A percentile compares a stretch with the other conserved stretches of the same genome.
Evolutionary conservation across 2,797 vertebrate genomes (phyloP).

Genomic region (Aphelocoma californica): DNA sequence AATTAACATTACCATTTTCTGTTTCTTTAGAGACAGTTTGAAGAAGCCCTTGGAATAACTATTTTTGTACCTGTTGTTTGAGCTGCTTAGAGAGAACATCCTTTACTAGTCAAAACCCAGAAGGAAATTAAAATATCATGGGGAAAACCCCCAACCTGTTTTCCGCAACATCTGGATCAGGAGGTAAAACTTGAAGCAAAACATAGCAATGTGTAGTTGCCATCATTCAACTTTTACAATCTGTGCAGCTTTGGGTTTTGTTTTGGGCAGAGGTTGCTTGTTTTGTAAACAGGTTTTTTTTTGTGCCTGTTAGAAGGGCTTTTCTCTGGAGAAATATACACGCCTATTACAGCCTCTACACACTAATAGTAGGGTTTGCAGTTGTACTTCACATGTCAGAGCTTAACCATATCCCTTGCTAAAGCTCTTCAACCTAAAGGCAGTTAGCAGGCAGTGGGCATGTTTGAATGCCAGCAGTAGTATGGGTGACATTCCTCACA

Average conservation of each 20-base stretch:
- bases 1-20: neutral
- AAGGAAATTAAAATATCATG: neutral
- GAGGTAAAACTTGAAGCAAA: neutral
- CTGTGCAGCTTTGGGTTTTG: neutral
- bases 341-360: neutral
- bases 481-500: neutral
- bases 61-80: conserved; percentile 10
- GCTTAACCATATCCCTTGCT: neutral
- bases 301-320: neutral
- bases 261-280: neutral
- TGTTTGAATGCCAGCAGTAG: neutral
- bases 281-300: neutral
- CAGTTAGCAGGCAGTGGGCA: neutral
- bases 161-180: neutral
- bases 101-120: neutral
- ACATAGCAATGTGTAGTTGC: neutral
- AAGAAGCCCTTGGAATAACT: neutral
- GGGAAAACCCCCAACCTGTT: neutral
- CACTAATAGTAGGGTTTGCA: neutral
- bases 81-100: neutral
- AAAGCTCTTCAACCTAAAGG: neutral
- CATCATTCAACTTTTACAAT: neutral
- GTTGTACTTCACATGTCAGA: neutral
- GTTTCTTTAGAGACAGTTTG: neutral
- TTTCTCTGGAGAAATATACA: neutral